Base-by-base conservation (phyloP, 2,888 invertebrate genomes). In the Busseola fusca region DNA sequence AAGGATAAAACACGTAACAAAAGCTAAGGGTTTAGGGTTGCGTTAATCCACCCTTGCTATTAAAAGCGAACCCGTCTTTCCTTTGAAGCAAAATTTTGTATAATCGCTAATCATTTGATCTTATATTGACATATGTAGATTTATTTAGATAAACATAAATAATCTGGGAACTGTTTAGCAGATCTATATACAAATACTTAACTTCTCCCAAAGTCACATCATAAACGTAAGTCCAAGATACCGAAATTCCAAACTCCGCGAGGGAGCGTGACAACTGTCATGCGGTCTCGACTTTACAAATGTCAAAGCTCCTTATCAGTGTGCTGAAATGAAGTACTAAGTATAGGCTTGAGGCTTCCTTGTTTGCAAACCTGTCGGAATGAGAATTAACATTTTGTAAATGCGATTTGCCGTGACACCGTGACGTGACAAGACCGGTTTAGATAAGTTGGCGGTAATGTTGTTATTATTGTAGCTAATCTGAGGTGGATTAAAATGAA, bases 221-320 rank as follows among this genome's bases (percentile, higher is more conserved):
- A 77, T 83, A 83, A 80, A 80, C 74, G 83, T 83, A 83, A 80
- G 79, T 81, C 60, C 74, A 63, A 84, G 86, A 85, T 87, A 88
- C 74, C 82, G 81, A 75, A 81, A 85, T 82, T 85, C 81, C 80
- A 79, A 83, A 76, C 82, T 74, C 84, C 83, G 78, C 86, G 84
- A 86, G 84, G 78, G 80, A 76, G 69, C 84, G 76, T 91, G 89
- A 91, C 90, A 91, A 91, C 90, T 89, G 91, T 89, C 87, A 90
- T 85, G 86, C 90, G 88, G 87, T 87, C 83, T 81, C 81, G 86
- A 88, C 89, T 90, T 89, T 86, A 85, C 82, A 88, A 86, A 86
- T 82, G 86, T 88, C 90, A 89, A n/a, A 84, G 84, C 78, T 80
- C 57, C 87, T 90, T 91, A 91, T 91, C 91, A 82, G 77, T 69